Conservation (phyloP, 2,797 vertebrate genomes). For the Hylomyscus alleni region DNA sequence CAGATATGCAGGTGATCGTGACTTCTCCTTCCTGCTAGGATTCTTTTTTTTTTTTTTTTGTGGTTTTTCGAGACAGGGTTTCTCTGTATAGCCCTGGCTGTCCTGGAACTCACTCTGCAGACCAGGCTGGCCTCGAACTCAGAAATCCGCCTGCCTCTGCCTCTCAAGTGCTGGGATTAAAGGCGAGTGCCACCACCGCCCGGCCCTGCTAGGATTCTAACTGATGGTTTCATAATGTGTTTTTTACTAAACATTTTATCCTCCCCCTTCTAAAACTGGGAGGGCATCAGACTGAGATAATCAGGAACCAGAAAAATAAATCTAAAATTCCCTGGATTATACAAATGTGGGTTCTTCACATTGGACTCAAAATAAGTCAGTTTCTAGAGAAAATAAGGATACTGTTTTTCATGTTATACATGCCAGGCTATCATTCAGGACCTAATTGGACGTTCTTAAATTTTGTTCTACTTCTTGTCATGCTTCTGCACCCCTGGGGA, state of each 20-base stretch:
- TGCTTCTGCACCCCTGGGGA: constrained; percentile 57
- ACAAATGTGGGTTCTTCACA: background rate
- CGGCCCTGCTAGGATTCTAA: constrained; percentile 7
- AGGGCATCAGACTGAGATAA: constrained; percentile 6
- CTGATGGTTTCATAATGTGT: background rate
- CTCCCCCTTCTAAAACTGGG: background rate
- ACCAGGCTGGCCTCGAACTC: too few relatives aligned
- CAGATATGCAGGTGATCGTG: background rate
- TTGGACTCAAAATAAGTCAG: constrained; percentile 63
- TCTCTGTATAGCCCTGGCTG: too few relatives aligned
- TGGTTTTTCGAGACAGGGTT: too few relatives aligned
- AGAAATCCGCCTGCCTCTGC: too few relatives aligned
- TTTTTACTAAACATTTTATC: constrained; percentile 1
- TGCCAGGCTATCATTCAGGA: constrained; percentile 69
- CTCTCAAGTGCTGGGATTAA: too few relatives aligned
- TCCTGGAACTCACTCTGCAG: too few relatives aligned
- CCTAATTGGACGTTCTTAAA: constrained; percentile 66
- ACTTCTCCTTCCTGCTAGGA: background rate
- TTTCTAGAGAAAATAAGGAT: constrained; percentile 63
- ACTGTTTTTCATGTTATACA: constrained; percentile 59
- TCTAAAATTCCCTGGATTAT: constrained; percentile 52
- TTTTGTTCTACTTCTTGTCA: constrained; percentile 63
- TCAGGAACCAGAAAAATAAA: background rate
- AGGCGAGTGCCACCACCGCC: too few relatives aligned
- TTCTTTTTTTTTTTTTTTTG: too few relatives aligned